Evolutionary conservation across 2,113 vertebrate species (phyloP), one percentile per base, ranked within the genome.

Genomic region (Neotragus moschatus): DNA sequence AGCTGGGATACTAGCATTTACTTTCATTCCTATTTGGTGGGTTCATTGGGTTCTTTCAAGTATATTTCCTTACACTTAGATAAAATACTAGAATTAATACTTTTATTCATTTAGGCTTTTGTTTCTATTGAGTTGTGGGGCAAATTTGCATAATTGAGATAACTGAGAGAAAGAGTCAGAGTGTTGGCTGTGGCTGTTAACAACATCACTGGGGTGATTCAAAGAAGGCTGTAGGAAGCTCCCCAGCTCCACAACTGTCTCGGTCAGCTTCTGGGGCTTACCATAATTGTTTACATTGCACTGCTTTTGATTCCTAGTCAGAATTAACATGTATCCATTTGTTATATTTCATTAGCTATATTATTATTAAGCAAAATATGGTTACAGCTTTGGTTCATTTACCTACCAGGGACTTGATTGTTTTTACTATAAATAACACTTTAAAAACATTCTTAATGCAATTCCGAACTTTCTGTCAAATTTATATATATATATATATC

Each of bases 341-440:
- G 26, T 51, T 80, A 73, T 56, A 61, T 23, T 60, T 77, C 25
- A 63, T 80, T 79, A 21, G 33, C 43, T 91, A 51, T 17, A 14
- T 70, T 45, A 90, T 95, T 92, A 80, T 77, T 49, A 1, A 92
- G 53, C 45, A 96, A 93, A 85, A 77, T 39, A 75, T 11, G 2
- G 21, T 82, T 55, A 36, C 9, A 82, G 82, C 26, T 30, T 93
- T 82, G 90, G 30, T 63, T 93, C 60, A 80, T 45, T 92, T 88
- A 43, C 9, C 51, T 95, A 23, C 51, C 58, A 58, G 10, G 12
- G 17, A 80, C 28, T 39, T 82, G 23, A 75, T 91, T 10, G 26
- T 79, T 95, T 96, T 96, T 70, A 49, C 85, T 90, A 87, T 70
- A 82, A 90, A 92, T 75, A 94, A 84, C 23, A 91, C 25, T 77